Base-by-base conservation (phyloP, 1,140 invertebrate species). In the Drosophila elegans region DNA sequence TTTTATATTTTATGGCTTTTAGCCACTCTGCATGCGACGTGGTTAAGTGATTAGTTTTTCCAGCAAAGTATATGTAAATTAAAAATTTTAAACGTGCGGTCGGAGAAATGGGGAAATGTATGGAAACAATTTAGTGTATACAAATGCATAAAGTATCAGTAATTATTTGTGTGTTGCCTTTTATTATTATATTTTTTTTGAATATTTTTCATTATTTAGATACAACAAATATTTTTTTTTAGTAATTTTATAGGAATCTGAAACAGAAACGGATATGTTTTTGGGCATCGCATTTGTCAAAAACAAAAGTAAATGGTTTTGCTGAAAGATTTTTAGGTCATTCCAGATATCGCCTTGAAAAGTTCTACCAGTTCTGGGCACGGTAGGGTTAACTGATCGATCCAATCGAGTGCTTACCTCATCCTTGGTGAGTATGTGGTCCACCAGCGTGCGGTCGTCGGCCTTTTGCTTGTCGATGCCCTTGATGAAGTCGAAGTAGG, bases 401-500 rank as follows among this genome's bases (percentile, higher is more conserved):
- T 16, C 7, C 2, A 4, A 6, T 36, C 41, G 21, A 2, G 9
- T 55, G 41, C 84, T 91, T 76, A 92, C 92, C 90, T 92, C 92
- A 84, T 92, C 92, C 73, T 92, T 92, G 41, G 91, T 88, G 49
- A 99, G 94, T 77, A 98, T 95, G 77, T 97, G 95, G 93, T 99
- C 98, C 9, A 99, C 98, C 53, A 99, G 93, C 74, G 97, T 98
- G 85, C 97, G 94, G 91, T 99, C 98, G 85, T 98, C 97, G 80
- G 97, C 97, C 93, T 97, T 97, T 55, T 97, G 95, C 90, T 96
- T 97, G 90, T 98, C 98, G 44, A 99, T 97, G 34, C 98, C 98
- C 93, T 97, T 97, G 6, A 97, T 95, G 91, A 97, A 99, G 93
- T 99, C 98, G 91, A 96, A 98, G 92, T 98, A 99, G 0, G 98